These are phyloP conservation scores for Etheostoma nigrum DNA, from an alignment of 2,797 vertebrate genomes.

Conservation along the genomic window DNA sequence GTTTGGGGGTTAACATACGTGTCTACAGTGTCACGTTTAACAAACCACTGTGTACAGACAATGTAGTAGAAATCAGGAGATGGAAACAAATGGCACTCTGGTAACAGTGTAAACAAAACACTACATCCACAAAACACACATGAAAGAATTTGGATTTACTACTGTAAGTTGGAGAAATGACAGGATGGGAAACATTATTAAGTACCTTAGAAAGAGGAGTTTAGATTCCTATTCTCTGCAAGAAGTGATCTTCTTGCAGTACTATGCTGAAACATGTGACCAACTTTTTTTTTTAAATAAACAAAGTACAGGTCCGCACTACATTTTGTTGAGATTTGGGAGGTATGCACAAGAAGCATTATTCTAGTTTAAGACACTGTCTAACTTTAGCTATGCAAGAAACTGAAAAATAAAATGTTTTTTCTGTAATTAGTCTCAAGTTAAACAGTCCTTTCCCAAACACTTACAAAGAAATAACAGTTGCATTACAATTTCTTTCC, in stretches of 20 bases:
- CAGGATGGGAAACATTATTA: not conserved
- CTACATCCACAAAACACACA: not conserved
- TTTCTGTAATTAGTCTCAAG: not conserved
- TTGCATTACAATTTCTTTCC: not conserved
- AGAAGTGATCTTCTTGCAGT: not conserved
- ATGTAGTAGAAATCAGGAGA: not conserved
- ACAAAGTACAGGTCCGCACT: not conserved
- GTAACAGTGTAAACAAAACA: not conserved
- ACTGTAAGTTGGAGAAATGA: not conserved
- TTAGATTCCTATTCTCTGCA: not conserved
- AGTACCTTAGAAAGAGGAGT: not conserved
- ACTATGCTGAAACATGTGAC: not conserved
- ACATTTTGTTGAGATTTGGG: not conserved
- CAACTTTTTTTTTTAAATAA: not conserved
- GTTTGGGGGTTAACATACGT: not conserved
- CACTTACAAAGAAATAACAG: not conserved
- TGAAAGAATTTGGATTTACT: not conserved
- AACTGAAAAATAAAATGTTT: constrained; percentile 1
- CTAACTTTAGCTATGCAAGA: not conserved
- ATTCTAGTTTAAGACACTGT: not conserved
- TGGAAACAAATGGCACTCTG: not conserved
- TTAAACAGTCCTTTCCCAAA: not conserved
- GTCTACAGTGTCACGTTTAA: not conserved
- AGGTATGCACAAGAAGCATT: not conserved
- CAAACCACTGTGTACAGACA: not conserved